Evolutionary conservation across 2,797 vertebrate species (phyloP).

Genomic region (Chrysocyon brachyurus): DNA sequence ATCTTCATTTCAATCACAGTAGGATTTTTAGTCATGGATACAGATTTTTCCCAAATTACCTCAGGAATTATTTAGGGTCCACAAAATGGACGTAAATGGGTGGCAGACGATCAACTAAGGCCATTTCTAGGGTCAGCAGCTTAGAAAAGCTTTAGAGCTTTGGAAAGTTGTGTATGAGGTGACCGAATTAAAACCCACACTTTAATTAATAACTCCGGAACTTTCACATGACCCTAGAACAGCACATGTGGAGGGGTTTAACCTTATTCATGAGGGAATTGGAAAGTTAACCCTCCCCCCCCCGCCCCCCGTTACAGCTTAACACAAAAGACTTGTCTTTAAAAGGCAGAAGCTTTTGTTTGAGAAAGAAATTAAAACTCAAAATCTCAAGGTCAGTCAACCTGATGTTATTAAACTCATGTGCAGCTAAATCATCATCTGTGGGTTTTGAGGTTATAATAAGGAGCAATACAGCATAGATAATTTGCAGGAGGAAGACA

Average conservation of each 20-base stretch:
- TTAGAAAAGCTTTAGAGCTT: constrained; percentile 56
- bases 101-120: not conserved
- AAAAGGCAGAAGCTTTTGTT: constrained; percentile 73
- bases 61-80: constrained; percentile 20
- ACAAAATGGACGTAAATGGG: not conserved
- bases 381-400: constrained; percentile 79
- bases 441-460: constrained; percentile 60
- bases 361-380: constrained; percentile 76
- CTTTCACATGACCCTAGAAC: constrained; percentile 77
- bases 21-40: constrained; percentile 17
- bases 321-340: constrained; percentile 70
- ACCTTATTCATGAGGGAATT: constrained; percentile 68
- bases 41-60: not conserved
- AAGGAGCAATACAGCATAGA: constrained; percentile 71
- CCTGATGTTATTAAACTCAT: constrained; percentile 75
- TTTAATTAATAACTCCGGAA: constrained; percentile 75
- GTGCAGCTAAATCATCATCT: constrained; percentile 72
- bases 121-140: not conserved
- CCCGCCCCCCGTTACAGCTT: constrained; percentile 21
- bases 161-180: not conserved
- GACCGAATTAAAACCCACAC: constrained; percentile 49
- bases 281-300: constrained; percentile 4
- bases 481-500: constrained; percentile 79
- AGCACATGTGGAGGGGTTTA: constrained; percentile 57
- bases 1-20: not conserved